A percentile compares a stretch with the other conserved stretches of the same genome.
Evolutionary conservation across 2,888 invertebrate species (phyloP).

Genomic region (Drosophila prolongata): DNA sequence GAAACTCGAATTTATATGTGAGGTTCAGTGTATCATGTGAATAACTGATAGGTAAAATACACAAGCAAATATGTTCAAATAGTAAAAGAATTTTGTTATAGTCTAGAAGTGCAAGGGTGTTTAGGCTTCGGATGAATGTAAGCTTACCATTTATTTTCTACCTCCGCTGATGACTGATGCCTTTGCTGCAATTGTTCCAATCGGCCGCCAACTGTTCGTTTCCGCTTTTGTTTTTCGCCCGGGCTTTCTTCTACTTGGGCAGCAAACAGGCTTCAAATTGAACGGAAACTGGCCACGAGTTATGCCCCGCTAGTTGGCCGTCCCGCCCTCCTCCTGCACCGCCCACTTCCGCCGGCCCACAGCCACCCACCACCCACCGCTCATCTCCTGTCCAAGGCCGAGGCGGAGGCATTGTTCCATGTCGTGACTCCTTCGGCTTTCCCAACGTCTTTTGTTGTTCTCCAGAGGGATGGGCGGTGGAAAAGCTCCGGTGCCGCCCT

Average conservation of each 20-base stretch:
- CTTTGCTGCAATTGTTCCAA: slow-evolving; percentile 73
- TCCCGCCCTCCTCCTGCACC: slow-evolving; percentile 38
- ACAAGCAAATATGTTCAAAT: too few species aligned
- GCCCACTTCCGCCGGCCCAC: slow-evolving; percentile 29
- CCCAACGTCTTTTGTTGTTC: slow-evolving; percentile 72
- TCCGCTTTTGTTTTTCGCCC: slow-evolving; percentile 72
- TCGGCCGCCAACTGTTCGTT: slow-evolving; percentile 76
- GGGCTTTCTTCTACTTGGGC: slow-evolving; percentile 66
- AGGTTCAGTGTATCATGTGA: too few species aligned
- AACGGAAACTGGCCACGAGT: slow-evolving; percentile 74
- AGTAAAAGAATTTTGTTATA: too few species aligned
- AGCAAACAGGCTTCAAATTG: slow-evolving; percentile 78
- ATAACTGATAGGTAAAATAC: too few species aligned
- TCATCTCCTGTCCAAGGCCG: slow-evolving; percentile 53
- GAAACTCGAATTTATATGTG: too few species aligned
- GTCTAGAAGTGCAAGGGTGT: neutral
- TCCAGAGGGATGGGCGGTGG: slow-evolving; percentile 18
- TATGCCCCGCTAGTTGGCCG: slow-evolving; percentile 60
- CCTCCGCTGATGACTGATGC: slow-evolving; percentile 33
- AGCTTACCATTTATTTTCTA: slow-evolving; percentile 5
- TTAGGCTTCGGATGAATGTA: neutral
- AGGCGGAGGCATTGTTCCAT: slow-evolving; percentile 68
- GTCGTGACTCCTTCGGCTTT: slow-evolving; percentile 61
- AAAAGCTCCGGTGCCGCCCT: slow-evolving; percentile 57
- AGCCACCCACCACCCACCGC: slow-evolving; percentile 14